phyloP scores from a whole-genome alignment of 1,140 invertebrate genomes.

The Heliconius himera region DNA sequence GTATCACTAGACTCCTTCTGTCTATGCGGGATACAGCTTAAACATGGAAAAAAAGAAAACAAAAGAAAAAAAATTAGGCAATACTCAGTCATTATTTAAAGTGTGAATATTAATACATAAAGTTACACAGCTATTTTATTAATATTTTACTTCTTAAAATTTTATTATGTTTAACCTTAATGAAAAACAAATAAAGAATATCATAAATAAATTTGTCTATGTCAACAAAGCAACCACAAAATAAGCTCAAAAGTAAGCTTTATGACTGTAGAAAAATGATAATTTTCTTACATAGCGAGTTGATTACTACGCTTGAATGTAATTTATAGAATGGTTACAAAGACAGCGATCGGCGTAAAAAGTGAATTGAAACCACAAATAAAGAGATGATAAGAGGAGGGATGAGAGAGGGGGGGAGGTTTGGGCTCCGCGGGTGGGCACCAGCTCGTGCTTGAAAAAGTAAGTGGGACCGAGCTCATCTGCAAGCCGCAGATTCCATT shows the following conservation, averaged over 20 bases:
- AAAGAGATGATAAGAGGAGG: conserved; percentile 52
- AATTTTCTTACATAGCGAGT: conserved; percentile 17
- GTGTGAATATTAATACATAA: no score
- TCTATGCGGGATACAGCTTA: no score
- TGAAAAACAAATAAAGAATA: conserved; percentile 37
- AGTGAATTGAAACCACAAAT: conserved; percentile 79
- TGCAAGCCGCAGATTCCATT: conserved; percentile 67
- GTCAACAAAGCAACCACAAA: conserved; percentile 20
- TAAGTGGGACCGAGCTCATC: conserved; percentile 74
- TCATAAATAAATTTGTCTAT: conserved; percentile 6
- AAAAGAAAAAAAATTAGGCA: no score
- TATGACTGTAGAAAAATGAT: conserved; percentile 27
- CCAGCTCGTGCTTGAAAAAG: conserved; percentile 76
- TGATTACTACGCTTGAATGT: conserved; percentile 57
- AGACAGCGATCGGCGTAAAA: conserved; percentile 71
- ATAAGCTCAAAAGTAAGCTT: conserved; percentile 35
- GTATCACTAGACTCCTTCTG: no score
- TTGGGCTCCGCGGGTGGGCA: conserved; percentile 73
- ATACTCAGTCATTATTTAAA: no score
- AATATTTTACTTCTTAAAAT: no score
- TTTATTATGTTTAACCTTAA: neutral
- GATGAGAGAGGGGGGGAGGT: conserved; percentile 46
- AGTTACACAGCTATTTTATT: no score
- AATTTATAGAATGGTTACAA: conserved; percentile 45
- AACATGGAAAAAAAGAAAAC: no score